These are phyloP conservation scores for Apodemia duryi DNA, from an alignment of 2,888 invertebrate genomes.

Conservation along the genomic window DNA sequence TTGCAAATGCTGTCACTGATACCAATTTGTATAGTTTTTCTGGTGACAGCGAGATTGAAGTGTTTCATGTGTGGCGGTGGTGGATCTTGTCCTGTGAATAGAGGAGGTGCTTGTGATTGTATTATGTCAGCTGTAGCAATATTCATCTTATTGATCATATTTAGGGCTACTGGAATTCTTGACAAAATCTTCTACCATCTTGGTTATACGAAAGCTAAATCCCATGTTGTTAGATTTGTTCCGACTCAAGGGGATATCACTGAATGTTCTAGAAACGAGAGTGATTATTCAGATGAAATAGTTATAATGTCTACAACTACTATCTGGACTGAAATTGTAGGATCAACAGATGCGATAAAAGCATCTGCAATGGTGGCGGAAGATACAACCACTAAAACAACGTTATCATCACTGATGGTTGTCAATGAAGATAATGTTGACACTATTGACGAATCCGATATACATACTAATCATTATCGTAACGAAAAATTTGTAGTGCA, in stretches of 20 bases:
- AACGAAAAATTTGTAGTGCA: not conserved
- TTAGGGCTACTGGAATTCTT: constrained; percentile 54
- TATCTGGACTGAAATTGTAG: not conserved
- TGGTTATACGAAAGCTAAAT: constrained; percentile 50
- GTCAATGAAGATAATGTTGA: not conserved
- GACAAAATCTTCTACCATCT: constrained; percentile 58
- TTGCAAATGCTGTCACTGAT: constrained; percentile 59
- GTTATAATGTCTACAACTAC: constrained; percentile 8
- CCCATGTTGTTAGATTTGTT: constrained; percentile 37
- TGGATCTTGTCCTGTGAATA: constrained; percentile 51
- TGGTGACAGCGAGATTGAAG: constrained; percentile 53
- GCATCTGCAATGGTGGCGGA: not conserved
- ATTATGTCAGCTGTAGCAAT: constrained; percentile 54
- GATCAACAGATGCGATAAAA: not conserved
- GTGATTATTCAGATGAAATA: constrained; percentile 29
- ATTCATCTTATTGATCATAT: constrained; percentile 52
- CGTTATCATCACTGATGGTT: not conserved
- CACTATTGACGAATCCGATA: not conserved
- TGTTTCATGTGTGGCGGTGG: constrained; percentile 64
- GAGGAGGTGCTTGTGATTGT: constrained; percentile 59
- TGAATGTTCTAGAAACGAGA: constrained; percentile 51
- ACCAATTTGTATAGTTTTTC: constrained; percentile 59
- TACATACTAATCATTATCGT: not conserved
- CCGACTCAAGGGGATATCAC: constrained; percentile 54
- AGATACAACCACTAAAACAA: not conserved